These are phyloP conservation scores for Calameuta pallipes DNA, from an alignment of 2,888 invertebrate genomes.

Conservation along the genomic window DNA sequence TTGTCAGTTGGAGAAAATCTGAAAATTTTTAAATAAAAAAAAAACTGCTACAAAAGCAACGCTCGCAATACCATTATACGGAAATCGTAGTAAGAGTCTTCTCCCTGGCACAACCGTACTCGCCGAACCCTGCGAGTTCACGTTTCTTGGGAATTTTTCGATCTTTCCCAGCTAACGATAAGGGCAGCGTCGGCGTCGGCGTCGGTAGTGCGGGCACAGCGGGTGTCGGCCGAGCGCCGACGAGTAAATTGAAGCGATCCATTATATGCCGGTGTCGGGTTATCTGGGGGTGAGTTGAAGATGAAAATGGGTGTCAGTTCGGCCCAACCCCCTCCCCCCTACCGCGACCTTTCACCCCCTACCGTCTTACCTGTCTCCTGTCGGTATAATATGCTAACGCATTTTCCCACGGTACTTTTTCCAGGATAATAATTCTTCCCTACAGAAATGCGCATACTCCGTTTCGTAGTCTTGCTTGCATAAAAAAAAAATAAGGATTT, in stretches of 20 bases:
- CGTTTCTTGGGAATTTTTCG: slow-evolving; percentile 36
- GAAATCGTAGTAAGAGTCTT: neutral
- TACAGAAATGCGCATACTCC: neutral
- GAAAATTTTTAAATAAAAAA: neutral
- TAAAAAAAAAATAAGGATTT: slow-evolving; percentile 11
- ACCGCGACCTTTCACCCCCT: neutral
- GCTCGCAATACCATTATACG: neutral
- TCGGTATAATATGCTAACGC: neutral
- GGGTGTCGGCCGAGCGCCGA: slow-evolving; percentile 40
- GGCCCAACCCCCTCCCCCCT: neutral
- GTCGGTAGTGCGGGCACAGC: slow-evolving; percentile 25
- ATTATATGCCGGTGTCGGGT: slow-evolving; percentile 50
- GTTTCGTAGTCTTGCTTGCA: slow-evolving; percentile 6
- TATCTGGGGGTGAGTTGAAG: slow-evolving; percentile 29
- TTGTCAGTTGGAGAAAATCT: neutral
- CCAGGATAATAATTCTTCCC: neutral
- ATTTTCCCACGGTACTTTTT: neutral
- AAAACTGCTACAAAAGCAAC: neutral
- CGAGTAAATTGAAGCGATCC: slow-evolving; percentile 58
- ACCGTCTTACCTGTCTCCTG: neutral
- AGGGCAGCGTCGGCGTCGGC: slow-evolving; percentile 18
- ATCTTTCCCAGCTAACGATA: slow-evolving; percentile 28
- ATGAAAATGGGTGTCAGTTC: slow-evolving; percentile 22
- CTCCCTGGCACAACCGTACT: neutral
- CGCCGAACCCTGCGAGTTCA: neutral